Percentiles rank a stretch among this genome's conserved stretches.
Evolutionary conservation across 2,797 vertebrate genomes (phyloP).

Genomic region (Aselliscus stoliczkanus): DNA sequence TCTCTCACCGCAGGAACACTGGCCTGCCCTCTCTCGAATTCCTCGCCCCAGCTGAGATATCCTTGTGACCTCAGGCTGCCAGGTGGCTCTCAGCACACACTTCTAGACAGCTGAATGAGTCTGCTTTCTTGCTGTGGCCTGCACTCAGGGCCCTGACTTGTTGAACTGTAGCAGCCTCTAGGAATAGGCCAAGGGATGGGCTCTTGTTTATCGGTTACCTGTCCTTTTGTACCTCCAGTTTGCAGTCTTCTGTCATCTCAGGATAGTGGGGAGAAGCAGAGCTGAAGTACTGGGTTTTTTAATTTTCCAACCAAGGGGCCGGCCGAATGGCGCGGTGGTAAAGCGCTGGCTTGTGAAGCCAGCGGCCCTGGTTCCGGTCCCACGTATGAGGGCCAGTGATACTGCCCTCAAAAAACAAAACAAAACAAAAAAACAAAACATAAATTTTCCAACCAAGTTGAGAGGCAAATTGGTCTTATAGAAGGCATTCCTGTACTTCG

Average conservation of each 20-base stretch:
- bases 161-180: background rate
- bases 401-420: too few relatives aligned
- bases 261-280: background rate
- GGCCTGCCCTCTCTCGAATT: background rate
- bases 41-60: background rate
- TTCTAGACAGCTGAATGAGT: background rate
- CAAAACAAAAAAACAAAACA: too few relatives aligned
- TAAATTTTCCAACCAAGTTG: background rate
- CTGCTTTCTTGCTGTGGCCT: background rate
- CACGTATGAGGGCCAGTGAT: too few relatives aligned
- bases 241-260: constrained; percentile 7
- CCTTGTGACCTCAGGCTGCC: background rate
- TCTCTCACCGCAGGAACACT: background rate
- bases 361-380: too few relatives aligned
- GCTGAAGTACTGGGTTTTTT: background rate
- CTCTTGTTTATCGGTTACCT: background rate
- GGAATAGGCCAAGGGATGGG: background rate
- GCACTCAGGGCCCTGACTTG: background rate
- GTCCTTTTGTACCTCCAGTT: background rate
- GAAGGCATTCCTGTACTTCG: background rate
- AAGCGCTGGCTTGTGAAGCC: too few relatives aligned
- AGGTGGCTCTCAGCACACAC: background rate
- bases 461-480: background rate
- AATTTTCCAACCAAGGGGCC: constrained; percentile 13
- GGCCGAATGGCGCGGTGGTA: too few relatives aligned